Base-by-base conservation (phyloP, 1,140 invertebrate species). In the Drosophila repletoides region DNA sequence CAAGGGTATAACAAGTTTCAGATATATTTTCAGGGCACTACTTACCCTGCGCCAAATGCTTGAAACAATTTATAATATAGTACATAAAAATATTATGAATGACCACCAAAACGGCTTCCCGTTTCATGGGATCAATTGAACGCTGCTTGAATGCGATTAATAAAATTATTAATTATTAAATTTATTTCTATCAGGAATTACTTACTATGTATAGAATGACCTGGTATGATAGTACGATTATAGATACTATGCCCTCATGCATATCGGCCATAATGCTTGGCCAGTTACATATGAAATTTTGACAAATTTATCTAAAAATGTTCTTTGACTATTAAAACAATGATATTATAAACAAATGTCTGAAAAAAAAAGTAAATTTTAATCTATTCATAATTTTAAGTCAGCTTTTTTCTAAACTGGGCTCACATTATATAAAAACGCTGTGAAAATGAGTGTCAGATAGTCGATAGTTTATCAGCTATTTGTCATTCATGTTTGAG, bases 1-100 rank as follows among this genome's bases (percentile, higher is more conserved):
- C n/a, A n/a, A n/a, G n/a, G n/a, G n/a, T n/a, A n/a, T n/a, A n/a
- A n/a, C n/a, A n/a, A n/a, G n/a, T n/a, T n/a, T n/a, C n/a, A n/a
- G n/a, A n/a, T n/a, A n/a, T n/a, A n/a, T n/a, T n/a, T n/a, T n/a
- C n/a, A n/a, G n/a, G n/a, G n/a, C n/a, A n/a, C n/a, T n/a, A 43
- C 68, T 29, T 7, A 83, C 79, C 38, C 15, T 83, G 77, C 0
- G 73, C 73, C 29, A 77, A n/a, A 17, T 73, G 68, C 29, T 81
- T 81, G 9, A 81, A 81, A 14, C 61, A 49, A 55, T 84, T 83
- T 21, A 80, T 72, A 9, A 81, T 38, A 24, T 65, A 58, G 21
- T 77, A 83, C 5, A 84, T 36, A 5, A 65, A 34, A 5, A 53
- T n/a, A 41, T 79, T 81, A 28, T 84, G 77, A 7, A 83, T 9